Evolutionary conservation across 2,888 invertebrate genomes (phyloP), one percentile per base, ranked within the genome.

Genomic region (Morpho helenor): DNA sequence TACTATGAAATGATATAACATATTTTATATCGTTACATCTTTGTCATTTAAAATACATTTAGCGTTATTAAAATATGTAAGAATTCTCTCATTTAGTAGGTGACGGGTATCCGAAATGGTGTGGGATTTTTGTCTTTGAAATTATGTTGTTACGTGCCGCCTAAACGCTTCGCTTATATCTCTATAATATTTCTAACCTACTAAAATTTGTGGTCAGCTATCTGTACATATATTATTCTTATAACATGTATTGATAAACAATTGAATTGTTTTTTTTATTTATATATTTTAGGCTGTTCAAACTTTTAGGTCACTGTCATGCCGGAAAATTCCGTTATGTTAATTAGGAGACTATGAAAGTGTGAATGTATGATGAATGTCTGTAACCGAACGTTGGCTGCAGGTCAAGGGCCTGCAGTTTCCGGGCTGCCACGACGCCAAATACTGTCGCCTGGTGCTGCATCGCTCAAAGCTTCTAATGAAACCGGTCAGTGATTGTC

Each of bases 401-500:
- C 94, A 97, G 97, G 96, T 97, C 93, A 98, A 98, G 93, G 97
- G 97, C 91, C 94, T 97, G 91, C 96, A 96, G 94, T 97, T 97
- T 92, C 97, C 97, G 89, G 98, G 98, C 92, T 96, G 96, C 93
- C 96, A 97, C 92, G 97, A 97, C 93, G 95, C 96, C 87, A 94
- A 95, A 92, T 97, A 97, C 94, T 97, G 97, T 94, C 96, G 97
- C 88, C 96, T 97, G 93, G 96, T 98, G 91, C 94, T 98, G 92
- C 98, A 98, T 91, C 95, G 98, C 92, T 98, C 98, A 92, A 96
- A 97, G 91, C 96, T 97, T 93, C 96, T 98, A 91, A 94, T 98
- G 92, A 95, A 95, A 93, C 96, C 97, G 98, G 98, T 98, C 96
- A 96, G 95, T 93, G 89, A 74, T 77, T 76, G 71, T 75, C 77